phyloP scores from a whole-genome alignment of 2,888 invertebrate species.

The Eilema depressum region DNA sequence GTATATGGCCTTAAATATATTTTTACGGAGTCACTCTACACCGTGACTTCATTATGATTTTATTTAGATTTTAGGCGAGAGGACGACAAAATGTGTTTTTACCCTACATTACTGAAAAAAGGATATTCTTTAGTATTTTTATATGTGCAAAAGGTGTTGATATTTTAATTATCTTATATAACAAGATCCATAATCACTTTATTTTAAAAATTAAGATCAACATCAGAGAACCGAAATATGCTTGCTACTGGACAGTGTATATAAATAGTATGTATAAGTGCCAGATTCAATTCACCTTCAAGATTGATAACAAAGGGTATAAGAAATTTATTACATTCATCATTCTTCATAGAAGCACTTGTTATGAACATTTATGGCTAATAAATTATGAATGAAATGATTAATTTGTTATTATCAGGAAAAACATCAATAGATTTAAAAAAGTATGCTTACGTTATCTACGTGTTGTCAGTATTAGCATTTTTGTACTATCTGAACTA shows the following conservation, averaged over 20 bases:
- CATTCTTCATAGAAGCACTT: background rate
- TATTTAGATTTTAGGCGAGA: constrained; percentile 50
- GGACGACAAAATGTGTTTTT: constrained; percentile 36
- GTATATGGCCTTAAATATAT: constrained; percentile 59
- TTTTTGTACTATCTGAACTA: background rate
- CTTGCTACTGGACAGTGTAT: too few species aligned
- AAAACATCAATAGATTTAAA: background rate
- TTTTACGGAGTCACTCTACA: constrained; percentile 49
- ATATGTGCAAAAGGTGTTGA: background rate
- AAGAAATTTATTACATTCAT: background rate
- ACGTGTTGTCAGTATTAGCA: background rate
- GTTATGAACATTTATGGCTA: background rate
- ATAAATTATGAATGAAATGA: constrained; percentile 1
- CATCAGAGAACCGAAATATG: background rate
- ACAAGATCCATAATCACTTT: background rate
- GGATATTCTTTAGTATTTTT: background rate
- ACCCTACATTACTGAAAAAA: constrained; percentile 39
- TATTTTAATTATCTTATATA: background rate
- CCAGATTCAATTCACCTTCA: background rate
- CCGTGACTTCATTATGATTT: constrained; percentile 52
- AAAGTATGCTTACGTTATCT: background rate
- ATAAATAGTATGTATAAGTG: background rate
- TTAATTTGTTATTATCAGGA: background rate
- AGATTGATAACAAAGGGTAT: background rate
- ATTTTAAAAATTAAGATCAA: background rate